These are phyloP conservation scores for Agonopterix heracliana DNA, from an alignment of 2,888 invertebrate genomes.

Conservation along the genomic window DNA sequence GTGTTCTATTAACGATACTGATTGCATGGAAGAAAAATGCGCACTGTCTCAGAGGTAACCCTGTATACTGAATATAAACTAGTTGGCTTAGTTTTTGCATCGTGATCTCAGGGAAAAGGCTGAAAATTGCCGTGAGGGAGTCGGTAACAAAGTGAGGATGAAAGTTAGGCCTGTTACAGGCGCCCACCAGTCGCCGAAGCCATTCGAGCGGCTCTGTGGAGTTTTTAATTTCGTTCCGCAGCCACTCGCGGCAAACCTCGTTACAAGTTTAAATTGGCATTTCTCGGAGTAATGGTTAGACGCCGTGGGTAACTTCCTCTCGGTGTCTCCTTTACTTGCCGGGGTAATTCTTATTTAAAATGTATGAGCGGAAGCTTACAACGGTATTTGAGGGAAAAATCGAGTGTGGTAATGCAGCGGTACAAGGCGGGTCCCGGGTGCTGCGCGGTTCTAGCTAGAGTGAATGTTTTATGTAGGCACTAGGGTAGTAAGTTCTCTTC, in stretches of 20 bases:
- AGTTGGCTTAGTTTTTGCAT: conserved; percentile 30
- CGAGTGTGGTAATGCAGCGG: conserved; percentile 22
- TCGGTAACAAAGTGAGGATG: conserved; percentile 60
- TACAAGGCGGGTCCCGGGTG: conserved; percentile 4
- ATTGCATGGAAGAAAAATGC: too few relatives aligned
- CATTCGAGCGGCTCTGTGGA: conserved; percentile 52
- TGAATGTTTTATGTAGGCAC: conserved; percentile 14
- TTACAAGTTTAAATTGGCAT: conserved; percentile 76
- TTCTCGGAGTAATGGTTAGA: conserved; percentile 71
- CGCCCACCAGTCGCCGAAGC: conserved; percentile 45
- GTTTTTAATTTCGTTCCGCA: conserved; percentile 72
- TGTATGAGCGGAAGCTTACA: conserved; percentile 46
- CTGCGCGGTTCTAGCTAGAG: conserved; percentile 5
- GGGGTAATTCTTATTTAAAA: conserved; percentile 67
- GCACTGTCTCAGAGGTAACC: too few relatives aligned
- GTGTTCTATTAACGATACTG: too few relatives aligned
- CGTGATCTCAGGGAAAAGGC: conserved; percentile 42
- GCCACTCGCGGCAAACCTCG: conserved; percentile 71
- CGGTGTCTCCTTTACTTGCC: conserved; percentile 55
- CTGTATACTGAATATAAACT: not conserved
- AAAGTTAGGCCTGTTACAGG: conserved; percentile 66
- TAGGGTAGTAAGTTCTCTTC: conserved; percentile 2
- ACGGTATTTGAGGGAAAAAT: conserved; percentile 22
- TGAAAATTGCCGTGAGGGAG: conserved; percentile 47
- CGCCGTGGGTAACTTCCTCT: conserved; percentile 53